Conservation (phyloP, 2,113 vertebrate species). For the Prunella fulvescens region DNA sequence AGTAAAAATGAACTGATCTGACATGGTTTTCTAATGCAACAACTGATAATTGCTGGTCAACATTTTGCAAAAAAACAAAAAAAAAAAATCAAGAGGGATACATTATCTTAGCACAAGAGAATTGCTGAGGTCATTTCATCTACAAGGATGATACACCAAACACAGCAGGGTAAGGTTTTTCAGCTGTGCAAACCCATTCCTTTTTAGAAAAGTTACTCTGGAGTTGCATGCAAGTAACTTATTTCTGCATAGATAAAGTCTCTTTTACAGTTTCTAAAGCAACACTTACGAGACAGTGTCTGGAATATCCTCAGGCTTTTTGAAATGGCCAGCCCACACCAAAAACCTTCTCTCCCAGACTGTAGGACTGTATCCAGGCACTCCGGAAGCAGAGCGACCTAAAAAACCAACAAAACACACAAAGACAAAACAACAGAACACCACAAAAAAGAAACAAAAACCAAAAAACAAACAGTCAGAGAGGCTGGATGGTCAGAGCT, state of each 20-base stretch:
- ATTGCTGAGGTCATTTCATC: background rate
- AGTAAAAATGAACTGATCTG: background rate
- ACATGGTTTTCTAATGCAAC: background rate
- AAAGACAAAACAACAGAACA: background rate
- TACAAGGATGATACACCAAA: background rate
- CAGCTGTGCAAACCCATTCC: background rate
- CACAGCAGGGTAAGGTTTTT: background rate
- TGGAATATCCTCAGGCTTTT: conserved; percentile 87
- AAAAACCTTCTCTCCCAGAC: conserved; percentile 81
- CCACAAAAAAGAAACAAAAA: background rate
- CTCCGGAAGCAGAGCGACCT: conserved; percentile 56
- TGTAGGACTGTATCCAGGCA: conserved; percentile 82
- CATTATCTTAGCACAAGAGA: background rate
- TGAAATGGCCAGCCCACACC: conserved; percentile 88
- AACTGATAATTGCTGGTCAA: background rate
- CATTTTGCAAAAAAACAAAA: background rate
- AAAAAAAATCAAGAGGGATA: background rate
- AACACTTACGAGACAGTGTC: conserved; percentile 87
- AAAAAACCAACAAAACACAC: background rate
- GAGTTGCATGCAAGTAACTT: background rate
- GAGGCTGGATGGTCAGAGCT: background rate
- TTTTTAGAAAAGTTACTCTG: background rate
- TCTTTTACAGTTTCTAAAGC: background rate
- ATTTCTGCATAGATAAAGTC: background rate
- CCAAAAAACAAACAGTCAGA: background rate